Evolutionary conservation across 2,888 invertebrate species (phyloP).

Genomic region (Deilephila porcellus): DNA sequence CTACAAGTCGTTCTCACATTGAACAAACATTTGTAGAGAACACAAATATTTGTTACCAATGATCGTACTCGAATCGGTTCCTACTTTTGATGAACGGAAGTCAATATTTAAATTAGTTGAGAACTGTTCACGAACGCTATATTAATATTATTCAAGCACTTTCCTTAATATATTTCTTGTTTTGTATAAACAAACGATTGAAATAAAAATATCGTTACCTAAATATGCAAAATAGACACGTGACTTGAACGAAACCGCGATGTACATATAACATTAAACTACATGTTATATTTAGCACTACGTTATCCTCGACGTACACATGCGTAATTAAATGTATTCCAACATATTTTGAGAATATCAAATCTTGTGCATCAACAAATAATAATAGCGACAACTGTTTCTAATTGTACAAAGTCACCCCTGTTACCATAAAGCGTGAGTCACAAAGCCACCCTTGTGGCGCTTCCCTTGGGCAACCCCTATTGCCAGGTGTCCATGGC

Average conservation of each 20-base stretch:
- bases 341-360: too few species aligned
- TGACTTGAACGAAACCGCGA: neutral
- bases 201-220: neutral
- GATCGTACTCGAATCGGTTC: neutral
- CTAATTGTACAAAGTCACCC: neutral
- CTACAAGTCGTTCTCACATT: neutral
- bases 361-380: neutral
- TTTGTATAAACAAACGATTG: neutral
- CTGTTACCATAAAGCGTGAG: neutral
- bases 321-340: neutral
- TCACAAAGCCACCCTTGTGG: constrained; percentile 4
- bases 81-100: neutral
- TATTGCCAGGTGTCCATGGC: neutral
- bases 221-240: constrained; percentile 5
- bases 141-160: constrained; percentile 1
- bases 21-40: neutral
- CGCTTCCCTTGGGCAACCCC: constrained; percentile 19
- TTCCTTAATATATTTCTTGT: constrained; percentile 6
- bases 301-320: neutral
- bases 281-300: neutral
- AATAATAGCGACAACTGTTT: neutral
- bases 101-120: constrained; percentile 8
- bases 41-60: neutral
- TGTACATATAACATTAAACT: neutral
- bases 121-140: neutral